Conservation (phyloP, 1,140 invertebrate genomes). For the Listronotus bonariensis region DNA sequence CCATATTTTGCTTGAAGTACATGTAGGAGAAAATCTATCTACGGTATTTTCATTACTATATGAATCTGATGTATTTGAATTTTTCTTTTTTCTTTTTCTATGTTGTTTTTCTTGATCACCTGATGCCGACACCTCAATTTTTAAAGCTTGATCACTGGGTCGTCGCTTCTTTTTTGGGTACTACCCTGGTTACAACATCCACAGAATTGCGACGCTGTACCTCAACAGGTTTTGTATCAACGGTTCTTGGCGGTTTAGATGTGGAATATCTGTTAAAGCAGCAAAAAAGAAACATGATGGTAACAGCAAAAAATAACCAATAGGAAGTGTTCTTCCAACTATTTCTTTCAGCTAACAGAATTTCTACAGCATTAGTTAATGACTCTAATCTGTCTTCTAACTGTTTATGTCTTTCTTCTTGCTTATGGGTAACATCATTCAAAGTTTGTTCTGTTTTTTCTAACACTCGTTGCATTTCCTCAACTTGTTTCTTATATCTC, state of each 20-base stretch:
- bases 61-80: constrained; percentile 39
- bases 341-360: constrained; percentile 66
- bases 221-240: constrained; percentile 48
- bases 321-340: constrained; percentile 67
- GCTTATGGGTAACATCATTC: constrained; percentile 72
- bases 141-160: constrained; percentile 78
- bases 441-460: constrained; percentile 78
- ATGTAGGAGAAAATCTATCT: constrained; percentile 37
- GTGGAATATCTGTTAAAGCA: constrained; percentile 22
- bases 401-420: constrained; percentile 70
- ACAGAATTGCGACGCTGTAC: constrained; percentile 63
- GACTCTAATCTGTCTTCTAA: constrained; percentile 68
- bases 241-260: constrained; percentile 38
- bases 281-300: constrained; percentile 36
- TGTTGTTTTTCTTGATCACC: constrained; percentile 47
- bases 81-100: constrained; percentile 58
- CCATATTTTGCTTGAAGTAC: constrained; percentile 35
- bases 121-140: constrained; percentile 55
- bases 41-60: constrained; percentile 47
- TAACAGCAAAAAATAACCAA: constrained; percentile 51
- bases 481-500: constrained; percentile 94
- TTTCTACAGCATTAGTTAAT: constrained; percentile 62
- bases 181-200: constrained; percentile 59
- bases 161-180: constrained; percentile 62
- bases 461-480: constrained; percentile 87